Evolutionary conservation across 1,140 invertebrate genomes (phyloP), one percentile per base, ranked within the genome.

Genomic region (Papilio glaucus): DNA sequence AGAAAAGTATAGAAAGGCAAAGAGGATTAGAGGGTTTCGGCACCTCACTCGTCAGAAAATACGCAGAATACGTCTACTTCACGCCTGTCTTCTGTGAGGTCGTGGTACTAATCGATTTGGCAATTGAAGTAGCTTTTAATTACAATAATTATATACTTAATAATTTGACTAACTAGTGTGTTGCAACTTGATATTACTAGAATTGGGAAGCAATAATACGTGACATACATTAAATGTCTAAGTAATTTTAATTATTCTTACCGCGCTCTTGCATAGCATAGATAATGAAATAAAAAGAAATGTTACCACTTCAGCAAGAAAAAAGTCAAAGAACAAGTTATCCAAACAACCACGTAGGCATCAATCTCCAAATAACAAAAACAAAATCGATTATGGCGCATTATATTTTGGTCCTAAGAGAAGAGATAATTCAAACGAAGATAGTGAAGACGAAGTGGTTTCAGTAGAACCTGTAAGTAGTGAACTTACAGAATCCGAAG

Each of bases 351-450:
- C 26, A 7, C 26, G 26, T 7, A 61, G 29, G 15, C 5, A 61
- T n/a, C 24, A n/a, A n/a, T 26, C n/a, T 33, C 29, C 60, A 2
- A 33, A 15, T 9, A 33, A 61, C n/a, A 29, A 10, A 37, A 61
- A 61, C 29, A 61, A 15, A 37, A 61, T 61, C 3, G 29, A 61
- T 26, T 61, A 61, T 5, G 15, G 29, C 26, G n/a, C 26, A 15
- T 9, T 61, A 33, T 61, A 61, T 61, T 61, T 61, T 18, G 60
- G 60, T 33, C 29, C 60, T 8, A n/a, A 61, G 6, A 61, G 60
- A 37, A 61, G 33, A 15, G 24, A 72, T 49, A 26, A 8, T 29
- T 26, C 39, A 45, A 18, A 42, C n/a, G 29, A 71, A 18, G 12
- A 63, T 18, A 29, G 5, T n/a, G 21, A 12, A 53, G n/a, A 45